Evolutionary conservation across 2,113 vertebrate species (phyloP), one percentile per base, ranked within the genome.

Genomic region (Paratilapia polleni): DNA sequence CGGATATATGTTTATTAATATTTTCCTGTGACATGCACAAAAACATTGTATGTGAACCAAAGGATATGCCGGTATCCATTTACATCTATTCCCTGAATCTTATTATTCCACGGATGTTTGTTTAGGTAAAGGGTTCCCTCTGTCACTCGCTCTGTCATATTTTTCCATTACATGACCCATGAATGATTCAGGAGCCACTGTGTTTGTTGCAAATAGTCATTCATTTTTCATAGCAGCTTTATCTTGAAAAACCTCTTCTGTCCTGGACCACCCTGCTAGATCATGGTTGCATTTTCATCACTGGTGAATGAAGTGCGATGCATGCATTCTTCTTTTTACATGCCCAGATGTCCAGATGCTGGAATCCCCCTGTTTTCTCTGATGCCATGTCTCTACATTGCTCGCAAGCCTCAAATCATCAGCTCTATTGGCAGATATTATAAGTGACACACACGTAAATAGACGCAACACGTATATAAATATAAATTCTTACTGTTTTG

Each of bases 201-300:
- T 94, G 93, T 95, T 94, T 94, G 90, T 93, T 93, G 88, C 92
- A 93, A 91, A 94, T 92, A 92, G 85, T 92, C 84, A 94, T 95
- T 92, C 58, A 95, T 94, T 91, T 95, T 96, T 95, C 76, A 96
- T 94, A 34, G 81, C 64, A 76, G 89, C 86, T 90, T 91, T 90
- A 94, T 92, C 88, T 91, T 78, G 80, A 89, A 92, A 92, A 43
- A 61, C 85, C 80, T 85, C 70, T 89, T 61, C 66, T 81, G 82
- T 90, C 79, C 60, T 14, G 62, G 79, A 68, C 83, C 87, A 78
- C 49, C 68, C 82, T 15, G 22, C 81, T 31, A 75, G 78, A 90
- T 90, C 80, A 77, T 47, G 15, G 61, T 20, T 76, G 87, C 77
- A 79, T 90, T 91, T 87, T 74, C 86, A 88, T 91, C 86, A 61